Evolutionary conservation across 2,888 invertebrate species (phyloP), one percentile per base, ranked within the genome.

Genomic region (Epiblema foenella): DNA sequence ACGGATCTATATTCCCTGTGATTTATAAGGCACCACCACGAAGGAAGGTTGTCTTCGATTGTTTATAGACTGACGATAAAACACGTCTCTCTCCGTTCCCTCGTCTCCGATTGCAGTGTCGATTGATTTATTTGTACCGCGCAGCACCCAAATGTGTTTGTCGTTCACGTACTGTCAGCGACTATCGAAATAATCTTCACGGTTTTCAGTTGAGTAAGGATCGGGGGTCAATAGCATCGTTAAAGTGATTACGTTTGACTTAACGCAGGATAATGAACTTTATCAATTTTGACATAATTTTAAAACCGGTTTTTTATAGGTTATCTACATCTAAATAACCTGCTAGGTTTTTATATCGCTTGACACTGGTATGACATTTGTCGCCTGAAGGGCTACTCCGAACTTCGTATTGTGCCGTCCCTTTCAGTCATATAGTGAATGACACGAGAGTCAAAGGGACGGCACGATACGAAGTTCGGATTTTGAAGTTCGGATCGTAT

Each of bases 101-200:
- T 62, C 64, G 15, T 58, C 59, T 57, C 39, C 42, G 24, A 64
- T 58, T 57, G 69, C 69, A 52, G 49, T 42, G 58, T 17, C 58
- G 69, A 69, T 65, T 69, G 69, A 69, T 65, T 69, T 69, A 69
- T 65, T 51, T 67, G 67, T 51, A 42, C 54, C 59, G 39, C 57
- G 29, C 69, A 51, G 18, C n/a, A n/a, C n/a, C 57, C 59, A 49
- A 69, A 69, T 52, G 69, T 65, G 58, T 69, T 52, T 39, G 52
- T 69, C 69, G 58, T 65, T 69, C 42, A 64, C 51, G 64, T 39
- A 12, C 69, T 65, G 70, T 70, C 65, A 65, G 70, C 65, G 64
- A 65, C 63, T 54, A 59, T 52, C 52, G 42, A 59, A 59, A 70
- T 60, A 59, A 69, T 39, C 52, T 63, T 63, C 24, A 8, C 37